phyloP scores from a whole-genome alignment of 2,797 vertebrate genomes.

The Sus cebifrons region DNA sequence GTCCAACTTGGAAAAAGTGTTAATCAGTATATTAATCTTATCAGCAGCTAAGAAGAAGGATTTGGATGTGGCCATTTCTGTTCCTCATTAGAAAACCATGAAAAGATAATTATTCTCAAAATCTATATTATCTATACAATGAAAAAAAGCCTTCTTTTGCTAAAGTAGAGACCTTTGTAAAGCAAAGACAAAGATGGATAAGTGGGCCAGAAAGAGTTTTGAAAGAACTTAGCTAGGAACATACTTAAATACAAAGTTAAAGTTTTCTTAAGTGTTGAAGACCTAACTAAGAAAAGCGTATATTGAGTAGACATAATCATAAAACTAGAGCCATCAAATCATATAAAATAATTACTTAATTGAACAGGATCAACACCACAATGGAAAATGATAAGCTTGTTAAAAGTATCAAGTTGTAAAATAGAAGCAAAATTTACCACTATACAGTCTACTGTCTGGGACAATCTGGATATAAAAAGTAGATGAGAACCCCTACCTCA shows the following conservation, averaged over 20 bases:
- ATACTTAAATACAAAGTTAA: background rate
- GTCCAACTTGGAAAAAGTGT: conserved; percentile 87
- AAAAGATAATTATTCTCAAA: conserved; percentile 89
- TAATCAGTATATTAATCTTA: conserved; percentile 91
- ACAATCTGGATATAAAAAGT: background rate
- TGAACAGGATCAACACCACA: background rate
- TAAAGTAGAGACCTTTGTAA: conserved; percentile 76
- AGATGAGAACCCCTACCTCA: background rate
- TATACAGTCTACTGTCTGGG: background rate
- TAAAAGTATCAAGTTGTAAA: background rate
- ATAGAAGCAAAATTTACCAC: background rate
- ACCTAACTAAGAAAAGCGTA: background rate
- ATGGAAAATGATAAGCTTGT: background rate
- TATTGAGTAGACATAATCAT: background rate
- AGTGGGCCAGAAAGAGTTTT: background rate
- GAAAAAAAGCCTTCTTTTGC: conserved; percentile 67
- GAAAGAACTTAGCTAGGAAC: background rate
- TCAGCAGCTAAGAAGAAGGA: conserved; percentile 83
- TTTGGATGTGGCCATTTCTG: conserved; percentile 86
- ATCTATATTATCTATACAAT: conserved; percentile 83
- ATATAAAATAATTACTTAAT: background rate
- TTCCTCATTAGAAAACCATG: conserved; percentile 84
- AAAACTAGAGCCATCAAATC: background rate
- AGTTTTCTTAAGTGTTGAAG: conserved; percentile 44
- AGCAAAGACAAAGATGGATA: conserved; percentile 72